Evolutionary conservation across 2,113 vertebrate species (phyloP), one percentile per base, ranked within the genome.

Genomic region (Phrynosoma platyrhinos): DNA sequence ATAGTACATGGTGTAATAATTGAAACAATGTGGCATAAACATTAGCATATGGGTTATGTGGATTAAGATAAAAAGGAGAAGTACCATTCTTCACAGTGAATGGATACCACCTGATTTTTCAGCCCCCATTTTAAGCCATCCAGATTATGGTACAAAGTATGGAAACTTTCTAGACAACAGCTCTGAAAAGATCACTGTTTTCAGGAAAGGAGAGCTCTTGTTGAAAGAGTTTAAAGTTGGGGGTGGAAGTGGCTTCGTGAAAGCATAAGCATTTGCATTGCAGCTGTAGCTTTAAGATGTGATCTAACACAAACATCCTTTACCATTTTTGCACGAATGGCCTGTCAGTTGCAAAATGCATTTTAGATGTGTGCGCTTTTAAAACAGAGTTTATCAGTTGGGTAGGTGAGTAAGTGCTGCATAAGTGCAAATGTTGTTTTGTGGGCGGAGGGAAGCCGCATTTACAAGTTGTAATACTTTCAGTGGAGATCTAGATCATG

Each of bases 261-360:
- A 25, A 27, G 12, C 42, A 36, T 53, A 84, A 42, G 32, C 9
- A 36, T 68, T 81, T 91, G 42, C 13, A 88, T 14, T 72, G 3
- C 82, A 87, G 21, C n/a, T 77, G 52, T 88, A 66, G 72, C 21
- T 91, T 80, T 79, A 42, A 27, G 23, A 32, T 0, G 16, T 47
- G 55, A 77, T 64, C 32, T 6, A 85, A 8, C 32, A 52, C 18
- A n/a, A 27, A 77, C 64, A 20, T 36, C 14, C 4, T 69, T 69
- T 79, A 36, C 47, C 42, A 66, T 69, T 79, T 30, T 86, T 20
- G 36, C 72, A 30, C 25, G 30, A 40, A 52, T 40, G 7, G 10
- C 13, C 62, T 53, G 12, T 75, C 85, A 52, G 21, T 55, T 80
- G 47, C 64, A 68, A 32, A 36, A 20, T 75, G 20, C 32, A 53